Percentiles rank a stretch among this genome's conserved stretches.
phyloP scores from a whole-genome alignment of 2,113 vertebrate species.

The Dasypus novemcinctus region DNA sequence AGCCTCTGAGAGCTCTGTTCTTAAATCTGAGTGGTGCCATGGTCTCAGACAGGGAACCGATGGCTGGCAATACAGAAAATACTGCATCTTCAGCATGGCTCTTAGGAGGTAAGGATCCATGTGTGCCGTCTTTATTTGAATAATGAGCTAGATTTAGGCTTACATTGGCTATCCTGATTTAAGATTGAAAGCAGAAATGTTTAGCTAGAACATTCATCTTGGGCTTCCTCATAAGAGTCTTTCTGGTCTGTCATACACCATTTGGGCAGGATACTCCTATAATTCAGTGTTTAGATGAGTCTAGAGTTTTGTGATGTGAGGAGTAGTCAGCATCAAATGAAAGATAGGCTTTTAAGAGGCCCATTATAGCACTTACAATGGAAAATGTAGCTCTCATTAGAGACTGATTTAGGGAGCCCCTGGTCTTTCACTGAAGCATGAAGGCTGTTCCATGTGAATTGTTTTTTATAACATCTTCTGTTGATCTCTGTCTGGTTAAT shows the following conservation, averaged over 20 bases:
- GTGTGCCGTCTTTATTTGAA: slow-evolving; percentile 8
- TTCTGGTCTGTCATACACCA: not conserved
- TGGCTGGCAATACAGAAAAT: not conserved
- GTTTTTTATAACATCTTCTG: slow-evolving; percentile 35
- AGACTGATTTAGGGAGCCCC: slow-evolving; percentile 38
- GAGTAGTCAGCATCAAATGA: slow-evolving; percentile 63
- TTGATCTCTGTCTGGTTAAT: slow-evolving; percentile 13
- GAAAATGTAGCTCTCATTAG: slow-evolving; percentile 59
- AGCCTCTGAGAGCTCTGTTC: not conserved
- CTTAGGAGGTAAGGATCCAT: not conserved
- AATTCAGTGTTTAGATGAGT: slow-evolving; percentile 37
- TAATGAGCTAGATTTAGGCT: slow-evolving; percentile 35
- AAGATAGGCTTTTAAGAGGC: slow-evolving; percentile 66
- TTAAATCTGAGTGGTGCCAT: not conserved
- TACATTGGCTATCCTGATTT: slow-evolving; percentile 11
- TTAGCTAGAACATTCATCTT: not conserved
- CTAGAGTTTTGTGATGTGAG: slow-evolving; percentile 44
- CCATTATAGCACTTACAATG: slow-evolving; percentile 48
- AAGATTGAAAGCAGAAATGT: slow-evolving; percentile 9
- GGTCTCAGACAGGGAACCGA: not conserved
- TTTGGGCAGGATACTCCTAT: not conserved
- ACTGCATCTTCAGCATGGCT: not conserved
- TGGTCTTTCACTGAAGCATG: slow-evolving; percentile 24
- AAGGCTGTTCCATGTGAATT: slow-evolving; percentile 21
- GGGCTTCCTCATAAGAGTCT: not conserved